Evolutionary conservation across 2,888 invertebrate genomes (phyloP), one percentile per base, ranked within the genome.

Genomic region (Thera britannica): DNA sequence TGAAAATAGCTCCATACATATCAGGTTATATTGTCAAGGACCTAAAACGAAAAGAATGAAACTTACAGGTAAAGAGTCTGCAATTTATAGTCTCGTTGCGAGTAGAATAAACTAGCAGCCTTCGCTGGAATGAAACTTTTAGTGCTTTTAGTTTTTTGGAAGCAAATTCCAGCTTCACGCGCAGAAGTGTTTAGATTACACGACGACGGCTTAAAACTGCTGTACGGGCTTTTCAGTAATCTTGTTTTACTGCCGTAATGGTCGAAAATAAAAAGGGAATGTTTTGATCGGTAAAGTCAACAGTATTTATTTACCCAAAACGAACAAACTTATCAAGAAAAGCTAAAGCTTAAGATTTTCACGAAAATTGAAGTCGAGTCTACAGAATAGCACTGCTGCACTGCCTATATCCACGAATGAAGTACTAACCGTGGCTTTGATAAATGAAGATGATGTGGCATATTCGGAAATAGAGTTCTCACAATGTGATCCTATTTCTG

Each of bases 71-170:
- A 76, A 75, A 71, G 75, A 81, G 76, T 72, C 76, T 76, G 77
- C 75, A 83, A 88, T 89, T 86, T 89, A 89, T 88, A 77, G 79
- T 82, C 80, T 81, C 80, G 80, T 86, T 83, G 80, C 73, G 75
- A 75, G 78, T 68, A 80, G 80, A 82, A 80, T 82, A 83, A 79
- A 82, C 79, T 81, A 82, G 83, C 68, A 62, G 58, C 62, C 62
- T 62, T 55, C 38, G 59, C 60, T 57, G 23, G 67, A 67, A 70
- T 70, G 62, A 62, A 70, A 69, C 69, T 72, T 75, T 69, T 71
- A 70, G 67, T 67, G 60, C 58, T 67, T 67, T 64, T 68, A 62
- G 63, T 69, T 73, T 74, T 72, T 73, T 62, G 63, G 71, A 72
- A 70, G 65, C 59, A 67, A 63, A 67, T 70, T 68, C 60, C 65